Percentiles rank a stretch among this genome's conserved stretches.
Conservation (phyloP, 1,140 invertebrate species). For the Trissolcus basalis region DNA sequence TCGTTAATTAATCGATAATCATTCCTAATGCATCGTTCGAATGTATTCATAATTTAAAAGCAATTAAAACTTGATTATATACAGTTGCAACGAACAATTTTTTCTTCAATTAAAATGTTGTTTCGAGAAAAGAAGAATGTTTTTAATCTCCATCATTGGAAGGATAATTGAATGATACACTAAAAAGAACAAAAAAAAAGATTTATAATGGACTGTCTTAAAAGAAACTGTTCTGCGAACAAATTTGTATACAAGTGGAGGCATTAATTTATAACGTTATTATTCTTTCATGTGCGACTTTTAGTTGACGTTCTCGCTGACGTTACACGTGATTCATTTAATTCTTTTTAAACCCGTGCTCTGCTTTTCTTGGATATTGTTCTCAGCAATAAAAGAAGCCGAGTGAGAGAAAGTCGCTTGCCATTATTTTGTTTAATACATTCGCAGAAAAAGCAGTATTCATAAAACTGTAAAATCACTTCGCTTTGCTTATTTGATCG, state of each 20-base stretch:
- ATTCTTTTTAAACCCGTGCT: constrained; percentile 48
- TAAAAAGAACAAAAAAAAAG: not conserved
- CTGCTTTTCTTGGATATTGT: constrained; percentile 54
- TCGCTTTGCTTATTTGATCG: constrained; percentile 7
- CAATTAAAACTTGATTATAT: no score
- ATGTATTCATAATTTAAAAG: constrained; percentile 7
- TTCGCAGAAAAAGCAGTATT: constrained; percentile 38
- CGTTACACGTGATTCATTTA: constrained; percentile 53
- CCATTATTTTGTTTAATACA: constrained; percentile 23
- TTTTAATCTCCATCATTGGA: no score
- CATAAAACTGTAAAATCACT: constrained; percentile 24
- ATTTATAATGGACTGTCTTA: not conserved
- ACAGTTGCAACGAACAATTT: no score
- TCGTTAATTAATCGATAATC: constrained; percentile 57
- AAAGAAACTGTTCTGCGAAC: constrained; percentile 30
- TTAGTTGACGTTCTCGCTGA: constrained; percentile 45
- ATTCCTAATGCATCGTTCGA: constrained; percentile 44
- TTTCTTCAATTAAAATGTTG: no score
- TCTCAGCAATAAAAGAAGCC: constrained; percentile 39
- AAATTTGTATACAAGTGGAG: constrained; percentile 45
- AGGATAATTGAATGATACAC: not conserved
- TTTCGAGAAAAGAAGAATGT: no score
- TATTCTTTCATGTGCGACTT: constrained; percentile 41
- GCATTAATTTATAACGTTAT: constrained; percentile 52
- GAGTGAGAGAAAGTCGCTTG: constrained; percentile 41